phyloP scores from a whole-genome alignment of 1,140 invertebrate species.

The Thrips palmi region DNA sequence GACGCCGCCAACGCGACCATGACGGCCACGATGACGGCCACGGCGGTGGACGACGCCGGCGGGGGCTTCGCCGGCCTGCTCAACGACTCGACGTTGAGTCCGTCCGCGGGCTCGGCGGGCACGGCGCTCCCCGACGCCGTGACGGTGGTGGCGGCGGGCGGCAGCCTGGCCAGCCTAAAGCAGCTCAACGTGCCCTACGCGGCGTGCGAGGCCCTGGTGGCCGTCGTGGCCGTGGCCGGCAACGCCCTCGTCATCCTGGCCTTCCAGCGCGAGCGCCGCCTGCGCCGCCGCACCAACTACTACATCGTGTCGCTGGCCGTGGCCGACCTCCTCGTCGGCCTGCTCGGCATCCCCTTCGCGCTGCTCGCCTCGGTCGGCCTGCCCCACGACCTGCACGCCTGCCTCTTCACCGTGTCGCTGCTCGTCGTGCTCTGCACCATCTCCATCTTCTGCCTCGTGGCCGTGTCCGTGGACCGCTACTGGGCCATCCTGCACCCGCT shows the following conservation, averaged over 20 bases:
- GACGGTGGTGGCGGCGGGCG: no score
- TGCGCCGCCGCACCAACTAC: conserved; percentile 70
- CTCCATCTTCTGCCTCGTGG: conserved; percentile 79
- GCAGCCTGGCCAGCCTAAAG: no score
- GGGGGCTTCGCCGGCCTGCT: no score
- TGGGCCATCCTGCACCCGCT: conserved; percentile 83
- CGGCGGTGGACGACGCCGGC: no score
- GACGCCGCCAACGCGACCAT: no score
- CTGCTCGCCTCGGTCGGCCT: conserved; percentile 55
- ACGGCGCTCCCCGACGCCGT: no score
- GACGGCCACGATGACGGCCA: no score
- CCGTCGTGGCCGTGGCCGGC: conserved; percentile 58
- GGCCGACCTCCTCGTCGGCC: conserved; percentile 64
- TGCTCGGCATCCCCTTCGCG: conserved; percentile 69
- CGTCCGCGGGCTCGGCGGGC: no score
- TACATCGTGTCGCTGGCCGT: conserved; percentile 77
- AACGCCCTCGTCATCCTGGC: conserved; percentile 73
- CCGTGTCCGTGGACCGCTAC: conserved; percentile 77
- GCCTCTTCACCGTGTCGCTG: conserved; percentile 71
- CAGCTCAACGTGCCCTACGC: conserved; percentile 47
- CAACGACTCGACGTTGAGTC: no score
- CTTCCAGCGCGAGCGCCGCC: conserved; percentile 51
- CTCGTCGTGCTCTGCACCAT: conserved; percentile 77
- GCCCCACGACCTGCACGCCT: conserved; percentile 58
- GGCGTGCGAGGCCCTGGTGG: conserved; percentile 59